These are phyloP conservation scores for Noctilio leporinus DNA, from an alignment of 2,113 vertebrate species.

Conservation along the genomic window DNA sequence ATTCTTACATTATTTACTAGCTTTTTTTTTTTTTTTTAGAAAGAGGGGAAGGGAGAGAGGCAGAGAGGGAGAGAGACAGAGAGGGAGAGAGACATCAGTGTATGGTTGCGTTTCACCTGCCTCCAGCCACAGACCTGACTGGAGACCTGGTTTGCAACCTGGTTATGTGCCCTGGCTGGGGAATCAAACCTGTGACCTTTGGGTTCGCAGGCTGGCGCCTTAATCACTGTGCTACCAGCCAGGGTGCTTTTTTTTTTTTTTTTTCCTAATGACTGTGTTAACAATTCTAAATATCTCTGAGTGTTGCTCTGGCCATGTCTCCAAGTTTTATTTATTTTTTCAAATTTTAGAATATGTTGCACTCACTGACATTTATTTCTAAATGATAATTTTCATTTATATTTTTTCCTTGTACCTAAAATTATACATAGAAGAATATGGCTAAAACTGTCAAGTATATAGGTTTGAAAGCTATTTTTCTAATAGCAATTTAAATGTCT, in stretches of 20 bases:
- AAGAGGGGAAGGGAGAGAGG: too few relatives aligned
- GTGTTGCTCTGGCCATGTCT: background rate
- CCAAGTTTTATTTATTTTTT: background rate
- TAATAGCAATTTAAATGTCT: background rate
- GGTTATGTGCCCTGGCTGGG: too few relatives aligned
- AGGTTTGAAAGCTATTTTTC: background rate
- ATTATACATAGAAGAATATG: background rate
- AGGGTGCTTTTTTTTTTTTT: too few relatives aligned
- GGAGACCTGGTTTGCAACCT: too few relatives aligned
- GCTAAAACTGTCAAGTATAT: background rate
- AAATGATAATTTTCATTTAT: background rate
- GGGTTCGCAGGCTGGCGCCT: too few relatives aligned
- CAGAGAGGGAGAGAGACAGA: too few relatives aligned
- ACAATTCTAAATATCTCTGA: background rate
- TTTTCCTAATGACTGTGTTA: background rate
- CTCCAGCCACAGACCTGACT: too few relatives aligned
- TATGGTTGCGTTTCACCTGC: too few relatives aligned
- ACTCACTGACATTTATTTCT: background rate
- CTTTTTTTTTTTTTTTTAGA: constrained; percentile 22
- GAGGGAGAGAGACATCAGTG: too few relatives aligned
- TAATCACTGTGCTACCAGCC: too few relatives aligned
- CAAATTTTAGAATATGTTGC: background rate
- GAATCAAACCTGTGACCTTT: too few relatives aligned
- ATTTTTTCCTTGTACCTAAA: background rate
- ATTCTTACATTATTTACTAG: background rate